Evolutionary conservation across 2,113 vertebrate genomes (phyloP), one percentile per base, ranked within the genome.

Genomic region (Channa argus): DNA sequence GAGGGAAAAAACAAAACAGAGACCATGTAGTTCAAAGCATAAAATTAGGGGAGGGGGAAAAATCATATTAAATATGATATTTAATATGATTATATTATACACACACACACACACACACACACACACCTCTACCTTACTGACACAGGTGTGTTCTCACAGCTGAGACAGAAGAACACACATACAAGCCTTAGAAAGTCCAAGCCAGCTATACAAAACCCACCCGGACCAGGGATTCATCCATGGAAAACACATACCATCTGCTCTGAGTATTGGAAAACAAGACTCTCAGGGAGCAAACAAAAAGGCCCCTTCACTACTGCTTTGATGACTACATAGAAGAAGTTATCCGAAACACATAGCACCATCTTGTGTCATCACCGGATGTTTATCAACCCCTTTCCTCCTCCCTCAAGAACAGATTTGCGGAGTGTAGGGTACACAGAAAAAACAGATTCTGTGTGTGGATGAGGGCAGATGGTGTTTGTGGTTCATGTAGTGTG

Each of bases 221-320:
- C 73, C 67, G 3, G 69, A 85, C 86, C 80, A 54, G 81, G 83
- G 90, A 88, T 80, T 89, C 86, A 90, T 82, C 89, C 79, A 75
- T 51, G 58, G 79, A 88, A 91, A 90, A 89, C 83, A 82, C 82
- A 86, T 59, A 85, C 86, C 91, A 92, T 91, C 90, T 92, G 90
- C 86, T 91, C 69, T 81, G 87, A 80, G 81, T 81, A 71, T 83
- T 79, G 84, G 76, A 90, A 86, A 90, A 92, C 86, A 89, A 87
- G 85, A 67, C 83, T 84, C 87, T 4, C 63, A 86, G 86, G 83
- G 74, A 81, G 83, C 84, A 79, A 80, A 88, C 78, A 88, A 88
- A 88, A 90, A 87, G 86, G 80, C 86, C 85, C 86, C 85, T 87
- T 87, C 73, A 79, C 76, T 80, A 49, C 65, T 70, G 81, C 86